Conservation (phyloP, 2,113 vertebrate genomes). For the Sterna hirundo region DNA sequence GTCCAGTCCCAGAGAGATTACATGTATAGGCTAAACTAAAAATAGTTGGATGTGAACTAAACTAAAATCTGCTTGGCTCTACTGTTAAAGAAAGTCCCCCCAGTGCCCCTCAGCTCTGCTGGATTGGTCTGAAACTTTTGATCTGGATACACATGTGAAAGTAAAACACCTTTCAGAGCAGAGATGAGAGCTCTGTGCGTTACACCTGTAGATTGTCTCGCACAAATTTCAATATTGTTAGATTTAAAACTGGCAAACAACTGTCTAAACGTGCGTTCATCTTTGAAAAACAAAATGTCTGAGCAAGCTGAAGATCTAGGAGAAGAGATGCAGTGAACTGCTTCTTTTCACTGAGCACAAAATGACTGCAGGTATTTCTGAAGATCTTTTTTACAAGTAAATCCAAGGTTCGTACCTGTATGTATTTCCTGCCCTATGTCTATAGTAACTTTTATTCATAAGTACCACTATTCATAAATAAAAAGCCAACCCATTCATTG, state of each 20-base stretch:
- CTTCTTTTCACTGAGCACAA: background rate
- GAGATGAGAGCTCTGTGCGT: background rate
- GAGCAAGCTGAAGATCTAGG: background rate
- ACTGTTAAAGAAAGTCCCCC: background rate
- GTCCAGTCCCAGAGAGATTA: background rate
- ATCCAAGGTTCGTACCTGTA: background rate
- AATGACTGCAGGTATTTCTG: background rate
- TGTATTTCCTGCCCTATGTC: background rate
- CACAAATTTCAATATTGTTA: background rate
- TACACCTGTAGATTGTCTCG: background rate
- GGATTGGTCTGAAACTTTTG: background rate
- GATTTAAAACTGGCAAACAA: background rate
- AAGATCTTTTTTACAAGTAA: background rate
- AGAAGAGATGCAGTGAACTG: background rate
- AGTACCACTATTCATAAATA: background rate
- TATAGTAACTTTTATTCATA: background rate
- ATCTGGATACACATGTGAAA: background rate
- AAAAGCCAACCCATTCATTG: background rate
- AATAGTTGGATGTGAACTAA: background rate
- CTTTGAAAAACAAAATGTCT: background rate
- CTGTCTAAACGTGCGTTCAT: background rate
- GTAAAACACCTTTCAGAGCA: background rate
- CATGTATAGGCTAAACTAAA: background rate
- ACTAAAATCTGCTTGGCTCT: background rate
- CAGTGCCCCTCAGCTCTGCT: background rate